Conservation (phyloP, 2,797 vertebrate genomes). For the Diglossa cyanea region DNA sequence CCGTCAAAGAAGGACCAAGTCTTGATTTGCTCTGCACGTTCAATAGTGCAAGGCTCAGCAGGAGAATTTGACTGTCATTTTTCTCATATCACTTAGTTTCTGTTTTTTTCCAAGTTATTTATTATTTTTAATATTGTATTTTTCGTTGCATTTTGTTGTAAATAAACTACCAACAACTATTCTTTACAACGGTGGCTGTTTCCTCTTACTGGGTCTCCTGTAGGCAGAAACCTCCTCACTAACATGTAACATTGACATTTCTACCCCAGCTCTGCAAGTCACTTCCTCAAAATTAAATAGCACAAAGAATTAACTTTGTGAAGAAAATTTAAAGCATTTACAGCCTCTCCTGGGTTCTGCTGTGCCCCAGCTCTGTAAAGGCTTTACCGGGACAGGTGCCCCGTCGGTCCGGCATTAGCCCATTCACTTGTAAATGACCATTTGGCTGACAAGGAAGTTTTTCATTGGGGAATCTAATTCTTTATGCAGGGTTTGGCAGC, state of each 20-base stretch:
- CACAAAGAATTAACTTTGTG: not conserved
- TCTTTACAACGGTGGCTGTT: constrained; percentile 64
- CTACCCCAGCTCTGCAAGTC: not conserved
- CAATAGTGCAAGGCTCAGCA: constrained; percentile 52
- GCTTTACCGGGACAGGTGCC: not conserved
- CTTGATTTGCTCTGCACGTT: constrained; percentile 53
- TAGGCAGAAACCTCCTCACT: not conserved
- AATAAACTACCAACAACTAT: constrained; percentile 92
- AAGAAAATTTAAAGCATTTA: not conserved
- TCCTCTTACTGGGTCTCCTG: not conserved
- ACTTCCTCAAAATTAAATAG: not conserved
- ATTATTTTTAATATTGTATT: constrained; percentile 85
- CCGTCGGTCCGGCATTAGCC: not conserved
- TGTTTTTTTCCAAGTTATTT: constrained; percentile 80
- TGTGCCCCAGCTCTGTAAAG: not conserved
- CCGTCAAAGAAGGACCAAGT: constrained; percentile 80
- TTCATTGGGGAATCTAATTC: not conserved
- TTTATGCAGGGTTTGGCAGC: not conserved
- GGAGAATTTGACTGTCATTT: constrained; percentile 60
- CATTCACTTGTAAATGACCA: constrained; percentile 18
- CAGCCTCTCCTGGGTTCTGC: not conserved
- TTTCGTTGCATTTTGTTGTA: constrained; percentile 86
- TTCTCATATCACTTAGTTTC: constrained; percentile 76
- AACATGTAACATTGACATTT: not conserved
- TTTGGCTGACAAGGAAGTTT: not conserved